Conservation (phyloP, 2,888 invertebrate genomes). For the Ophion ventricosus region DNA sequence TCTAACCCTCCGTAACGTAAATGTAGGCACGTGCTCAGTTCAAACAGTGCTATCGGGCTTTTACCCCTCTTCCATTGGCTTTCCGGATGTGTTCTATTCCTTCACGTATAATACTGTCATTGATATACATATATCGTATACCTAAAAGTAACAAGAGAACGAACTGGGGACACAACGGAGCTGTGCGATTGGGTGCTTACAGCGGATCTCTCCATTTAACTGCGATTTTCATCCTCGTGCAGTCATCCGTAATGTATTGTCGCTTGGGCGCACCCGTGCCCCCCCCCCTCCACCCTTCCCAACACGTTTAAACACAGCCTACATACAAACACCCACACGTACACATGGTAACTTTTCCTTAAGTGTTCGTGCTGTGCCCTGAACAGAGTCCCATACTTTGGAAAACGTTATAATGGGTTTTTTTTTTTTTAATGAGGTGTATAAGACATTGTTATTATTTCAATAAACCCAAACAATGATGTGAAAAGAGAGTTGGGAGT, state of each 20-base stretch:
- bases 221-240: slow-evolving; percentile 74
- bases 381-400: neutral
- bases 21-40: slow-evolving; percentile 81
- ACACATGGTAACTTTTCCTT: neutral
- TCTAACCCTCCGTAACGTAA: slow-evolving; percentile 76
- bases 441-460: too few relatives aligned
- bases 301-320: slow-evolving; percentile 58
- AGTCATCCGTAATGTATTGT: slow-evolving; percentile 80
- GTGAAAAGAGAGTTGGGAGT: too few relatives aligned
- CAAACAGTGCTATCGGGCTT: slow-evolving; percentile 74
- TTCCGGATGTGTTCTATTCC: slow-evolving; percentile 28
- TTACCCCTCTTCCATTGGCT: slow-evolving; percentile 13
- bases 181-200: slow-evolving; percentile 57
- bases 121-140: slow-evolving; percentile 23
- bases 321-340: slow-evolving; percentile 46
- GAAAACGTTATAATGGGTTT: neutral
- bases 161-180: slow-evolving; percentile 43
- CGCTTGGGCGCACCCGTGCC: slow-evolving; percentile 66
- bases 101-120: slow-evolving; percentile 14
- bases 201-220: slow-evolving; percentile 70
- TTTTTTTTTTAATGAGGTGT: neutral
- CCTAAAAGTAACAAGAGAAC: slow-evolving; percentile 49
- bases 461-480: too few relatives aligned
- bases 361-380: slow-evolving; percentile 30
- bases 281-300: slow-evolving; percentile 60